These are phyloP conservation scores for Fragum sueziense DNA, from an alignment of 2,888 invertebrate species.

Conservation along the genomic window DNA sequence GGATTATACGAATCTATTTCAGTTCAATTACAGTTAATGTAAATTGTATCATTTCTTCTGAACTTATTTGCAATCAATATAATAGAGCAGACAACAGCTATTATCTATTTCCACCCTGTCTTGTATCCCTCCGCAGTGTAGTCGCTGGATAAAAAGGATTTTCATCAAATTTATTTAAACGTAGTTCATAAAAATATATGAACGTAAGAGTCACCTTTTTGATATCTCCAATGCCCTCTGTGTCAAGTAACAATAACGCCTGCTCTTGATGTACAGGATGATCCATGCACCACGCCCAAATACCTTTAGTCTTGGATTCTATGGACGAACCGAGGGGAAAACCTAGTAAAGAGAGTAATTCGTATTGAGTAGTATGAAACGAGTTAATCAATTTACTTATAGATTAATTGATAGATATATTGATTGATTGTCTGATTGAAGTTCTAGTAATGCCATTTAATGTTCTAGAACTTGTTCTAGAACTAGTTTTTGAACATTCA, in stretches of 20 bases:
- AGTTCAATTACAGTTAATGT: neutral
- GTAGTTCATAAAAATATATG: neutral
- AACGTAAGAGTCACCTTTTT: neutral
- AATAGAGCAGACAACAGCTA: neutral
- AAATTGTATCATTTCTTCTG: neutral
- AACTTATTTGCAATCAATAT: neutral
- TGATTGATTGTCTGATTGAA: too few relatives aligned
- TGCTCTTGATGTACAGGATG: slow-evolving; percentile 1
- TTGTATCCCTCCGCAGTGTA: neutral
- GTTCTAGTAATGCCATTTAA: too few relatives aligned
- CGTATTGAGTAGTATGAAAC: too few relatives aligned
- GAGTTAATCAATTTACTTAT: too few relatives aligned
- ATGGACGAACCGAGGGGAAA: neutral
- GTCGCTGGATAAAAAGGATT: neutral
- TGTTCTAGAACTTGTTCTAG: too few relatives aligned
- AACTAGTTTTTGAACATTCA: too few relatives aligned
- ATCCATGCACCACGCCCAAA: slow-evolving; percentile 26
- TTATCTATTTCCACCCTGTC: neutral
- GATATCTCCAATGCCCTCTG: slow-evolving; percentile 28
- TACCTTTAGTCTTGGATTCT: slow-evolving; percentile 27
- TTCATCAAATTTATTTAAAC: neutral
- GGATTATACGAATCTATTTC: too few relatives aligned
- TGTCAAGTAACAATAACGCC: slow-evolving; percentile 18
- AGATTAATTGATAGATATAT: too few relatives aligned
- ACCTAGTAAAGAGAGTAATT: neutral